Base-by-base conservation (phyloP, 2,113 vertebrate species). In the Ovibos moschatus region DNA sequence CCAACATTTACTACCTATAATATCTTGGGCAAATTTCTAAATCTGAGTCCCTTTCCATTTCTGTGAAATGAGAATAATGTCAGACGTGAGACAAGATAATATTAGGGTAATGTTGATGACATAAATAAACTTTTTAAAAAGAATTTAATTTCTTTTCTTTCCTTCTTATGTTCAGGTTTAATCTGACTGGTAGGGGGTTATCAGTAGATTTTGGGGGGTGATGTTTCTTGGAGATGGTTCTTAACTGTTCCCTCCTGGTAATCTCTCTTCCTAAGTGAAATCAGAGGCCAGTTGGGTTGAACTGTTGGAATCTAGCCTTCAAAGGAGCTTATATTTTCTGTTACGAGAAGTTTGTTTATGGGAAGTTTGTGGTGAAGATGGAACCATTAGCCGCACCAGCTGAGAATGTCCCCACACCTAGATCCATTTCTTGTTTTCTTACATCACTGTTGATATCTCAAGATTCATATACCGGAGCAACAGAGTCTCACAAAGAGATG, bases 221-320 rank as follows among this genome's bases (percentile, higher is more conserved):
- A 47, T 84, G 19, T 16, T 81, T 97, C 51, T 43, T 95, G 45
- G 74, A 96, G 14, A 96, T 90, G 43, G 94, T 94, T 90, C 51
- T 67, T 94, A 89, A 79, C 36, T 30, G 0, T 94, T 95, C 3
- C 21, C 15, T 93, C 47, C 40, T 86, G 71, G 12, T 78, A 74
- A 27, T 23, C 64, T 90, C 23, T 83, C 36, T 87, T 27, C 62
- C 16, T 76, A 50, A 50, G 12, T 90, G 62, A 87, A 87, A 74
- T 94, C 79, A 95, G 71, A 89, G 84, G 27, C 16, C 19, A 78
- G 0, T 36, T 81, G 76, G 23, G 40, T 64, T 92, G 55, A 92
- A 78, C 33, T 64, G 17, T 94, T 94, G 40, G 30, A 92, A 84
- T 5, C 11, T 43, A 14, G 7, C 16, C 51, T 76, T 89, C 50